Conservation (phyloP, 2,113 vertebrate species). For the Pagrus major region DNA sequence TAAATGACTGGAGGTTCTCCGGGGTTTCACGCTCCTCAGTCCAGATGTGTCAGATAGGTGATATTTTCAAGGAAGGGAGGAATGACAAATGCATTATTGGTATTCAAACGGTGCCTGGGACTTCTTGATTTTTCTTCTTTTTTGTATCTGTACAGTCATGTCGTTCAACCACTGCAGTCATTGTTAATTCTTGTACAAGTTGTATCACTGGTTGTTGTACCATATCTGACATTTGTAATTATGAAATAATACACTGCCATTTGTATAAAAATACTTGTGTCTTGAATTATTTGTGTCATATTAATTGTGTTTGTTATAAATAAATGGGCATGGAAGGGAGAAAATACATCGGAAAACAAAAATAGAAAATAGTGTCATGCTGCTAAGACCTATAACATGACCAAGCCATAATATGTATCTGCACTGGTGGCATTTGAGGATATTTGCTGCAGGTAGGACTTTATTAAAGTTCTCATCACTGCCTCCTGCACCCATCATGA, state of each 20-base stretch:
- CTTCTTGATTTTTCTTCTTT: constrained; percentile 63
- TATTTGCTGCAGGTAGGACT: neutral
- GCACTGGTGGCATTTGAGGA: neutral
- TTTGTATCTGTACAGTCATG: constrained; percentile 83
- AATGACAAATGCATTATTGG: constrained; percentile 45
- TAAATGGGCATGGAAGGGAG: neutral
- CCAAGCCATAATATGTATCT: neutral
- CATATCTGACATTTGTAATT: constrained; percentile 88
- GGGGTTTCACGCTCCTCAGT: constrained; percentile 33
- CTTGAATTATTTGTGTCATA: constrained; percentile 57
- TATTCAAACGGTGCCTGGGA: constrained; percentile 71
- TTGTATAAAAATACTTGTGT: constrained; percentile 78
- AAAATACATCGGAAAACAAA: neutral
- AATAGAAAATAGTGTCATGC: neutral
- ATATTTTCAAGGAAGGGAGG: constrained; percentile 41
- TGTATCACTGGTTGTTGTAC: constrained; percentile 88
- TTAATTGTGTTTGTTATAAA: constrained; percentile 7
- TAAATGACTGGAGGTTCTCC: constrained; percentile 24
- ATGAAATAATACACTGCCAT: constrained; percentile 90
- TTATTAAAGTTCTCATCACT: neutral
- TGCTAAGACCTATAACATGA: neutral
- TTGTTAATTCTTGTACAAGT: constrained; percentile 87
- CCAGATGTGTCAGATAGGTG: constrained; percentile 29
- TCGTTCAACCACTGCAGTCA: constrained; percentile 88
- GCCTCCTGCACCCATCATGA: neutral